These are phyloP conservation scores for Andrena trimmerana DNA, from an alignment of 2,888 invertebrate species.

Conservation along the genomic window DNA sequence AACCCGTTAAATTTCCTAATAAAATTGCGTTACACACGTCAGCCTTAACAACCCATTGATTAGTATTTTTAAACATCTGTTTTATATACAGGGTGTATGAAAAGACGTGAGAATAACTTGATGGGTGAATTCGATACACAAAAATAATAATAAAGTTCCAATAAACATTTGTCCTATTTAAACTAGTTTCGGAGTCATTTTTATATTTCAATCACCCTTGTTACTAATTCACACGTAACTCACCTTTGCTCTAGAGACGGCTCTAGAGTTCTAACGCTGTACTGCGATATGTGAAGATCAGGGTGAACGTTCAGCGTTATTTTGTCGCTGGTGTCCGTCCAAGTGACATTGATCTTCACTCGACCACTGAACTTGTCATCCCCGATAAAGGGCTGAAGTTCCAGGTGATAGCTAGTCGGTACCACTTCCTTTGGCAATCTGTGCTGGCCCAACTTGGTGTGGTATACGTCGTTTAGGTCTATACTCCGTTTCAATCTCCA, in stretches of 20 bases:
- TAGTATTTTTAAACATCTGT: no score
- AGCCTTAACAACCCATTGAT: no score
- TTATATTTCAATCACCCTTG: no score
- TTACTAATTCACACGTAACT: neutral
- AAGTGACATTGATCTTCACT: constrained; percentile 90
- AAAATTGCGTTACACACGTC: no score
- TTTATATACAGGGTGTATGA: no score
- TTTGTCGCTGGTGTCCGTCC: constrained; percentile 88
- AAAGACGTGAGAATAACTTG: no score
- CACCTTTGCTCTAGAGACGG: constrained; percentile 80
- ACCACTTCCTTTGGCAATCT: constrained; percentile 88
- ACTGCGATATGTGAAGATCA: constrained; percentile 87
- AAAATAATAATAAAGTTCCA: no score
- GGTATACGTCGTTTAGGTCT: constrained; percentile 90
- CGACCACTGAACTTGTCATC: constrained; percentile 89
- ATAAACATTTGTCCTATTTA: no score
- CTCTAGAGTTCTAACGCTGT: constrained; percentile 85
- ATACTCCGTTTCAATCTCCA: constrained; percentile 86
- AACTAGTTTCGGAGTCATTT: no score
- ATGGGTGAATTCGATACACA: no score
- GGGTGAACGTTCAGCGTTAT: constrained; percentile 89
- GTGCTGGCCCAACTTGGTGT: constrained; percentile 88
- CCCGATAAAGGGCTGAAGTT: constrained; percentile 89
- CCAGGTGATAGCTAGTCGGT: constrained; percentile 89
- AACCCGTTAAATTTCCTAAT: no score